phyloP scores from a whole-genome alignment of 2,888 invertebrate genomes.

The Antheraea yamamai region DNA sequence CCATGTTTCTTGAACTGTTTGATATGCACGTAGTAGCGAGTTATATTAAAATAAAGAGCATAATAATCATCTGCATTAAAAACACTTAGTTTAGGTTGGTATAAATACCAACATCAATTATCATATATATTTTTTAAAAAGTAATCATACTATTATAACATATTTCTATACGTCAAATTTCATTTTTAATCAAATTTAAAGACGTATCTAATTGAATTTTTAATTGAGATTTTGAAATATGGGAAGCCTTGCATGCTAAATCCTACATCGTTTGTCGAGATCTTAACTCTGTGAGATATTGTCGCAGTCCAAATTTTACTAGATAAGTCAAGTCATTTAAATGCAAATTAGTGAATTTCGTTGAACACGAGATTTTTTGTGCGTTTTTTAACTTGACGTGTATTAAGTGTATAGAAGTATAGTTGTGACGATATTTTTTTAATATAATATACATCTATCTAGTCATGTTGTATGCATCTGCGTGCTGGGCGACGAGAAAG shows the following conservation, averaged over 20 bases:
- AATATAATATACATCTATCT: background rate
- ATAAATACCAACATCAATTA: too few species aligned
- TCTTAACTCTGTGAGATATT: background rate
- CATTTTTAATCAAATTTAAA: too few species aligned
- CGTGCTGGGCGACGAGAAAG: too few species aligned
- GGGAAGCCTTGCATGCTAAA: background rate
- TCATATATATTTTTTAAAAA: too few species aligned
- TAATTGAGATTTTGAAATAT: background rate
- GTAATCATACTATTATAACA: too few species aligned
- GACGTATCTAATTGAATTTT: background rate
- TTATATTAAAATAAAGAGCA: too few species aligned
- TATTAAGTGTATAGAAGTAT: background rate
- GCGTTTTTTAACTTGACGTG: background rate
- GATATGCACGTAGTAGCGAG: too few species aligned
- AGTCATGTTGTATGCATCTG: too few species aligned
- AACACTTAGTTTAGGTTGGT: too few species aligned
- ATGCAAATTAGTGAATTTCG: conserved; percentile 14
- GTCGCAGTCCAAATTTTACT: conserved; percentile 4
- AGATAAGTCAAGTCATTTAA: conserved; percentile 11
- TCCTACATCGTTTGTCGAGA: background rate
- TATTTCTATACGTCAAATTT: too few species aligned
- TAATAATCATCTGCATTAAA: too few species aligned
- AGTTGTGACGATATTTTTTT: background rate
- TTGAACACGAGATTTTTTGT: background rate
- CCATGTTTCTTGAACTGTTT: too few species aligned